Evolutionary conservation across 2,113 vertebrate species (phyloP), one percentile per base, ranked within the genome.

Genomic region (Oreochromis aureus): DNA sequence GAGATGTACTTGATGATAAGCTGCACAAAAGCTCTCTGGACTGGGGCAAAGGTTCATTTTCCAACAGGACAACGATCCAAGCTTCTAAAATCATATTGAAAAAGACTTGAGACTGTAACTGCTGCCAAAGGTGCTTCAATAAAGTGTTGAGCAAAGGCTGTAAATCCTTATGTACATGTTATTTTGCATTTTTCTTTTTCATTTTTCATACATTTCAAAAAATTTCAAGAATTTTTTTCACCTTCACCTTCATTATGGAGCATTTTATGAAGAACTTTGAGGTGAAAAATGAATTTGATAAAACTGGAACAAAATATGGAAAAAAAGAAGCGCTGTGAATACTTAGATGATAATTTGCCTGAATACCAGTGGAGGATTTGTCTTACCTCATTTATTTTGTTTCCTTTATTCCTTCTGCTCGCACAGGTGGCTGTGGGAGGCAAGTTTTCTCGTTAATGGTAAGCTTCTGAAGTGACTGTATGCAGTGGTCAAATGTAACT

Each of bases 361-460:
- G 27, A 53, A 51, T 19, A 78, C 46, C 27, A 78, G 10, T 19
- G 0, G 18, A 19, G 51, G n/a, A n/a, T 36, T 86, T 1, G 2
- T 19, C 16, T 2, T 2, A 19, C 19, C 24, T 34, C 27, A 54
- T 34, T 81, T 41, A 6, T 7, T 63, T 5, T 15, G 61, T 16
- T 53, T 11, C 41, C n/a, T 56, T 53, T 6, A 8, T 30, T 56
- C 12, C 32, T 41, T 11, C 27, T 9, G 39, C n/a, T 22, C 87
- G 82, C 24, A 63, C 87, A 97, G 96, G 91, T 93, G 89, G 10
- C 91, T 58, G 80, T 94, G n/a, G 94, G 93, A 88, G 88, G 54
- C 85, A 96, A 93, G 85, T 78, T 96, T 95, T 58, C 89, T 90
- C 34, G 90, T 88, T 55, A 95, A 94, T 78, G 89, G 96, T 96